A percentile compares a stretch with the other conserved stretches of the same genome.
Evolutionary conservation across 1,140 invertebrate genomes (phyloP).

Genomic region (Babylonia areolata): DNA sequence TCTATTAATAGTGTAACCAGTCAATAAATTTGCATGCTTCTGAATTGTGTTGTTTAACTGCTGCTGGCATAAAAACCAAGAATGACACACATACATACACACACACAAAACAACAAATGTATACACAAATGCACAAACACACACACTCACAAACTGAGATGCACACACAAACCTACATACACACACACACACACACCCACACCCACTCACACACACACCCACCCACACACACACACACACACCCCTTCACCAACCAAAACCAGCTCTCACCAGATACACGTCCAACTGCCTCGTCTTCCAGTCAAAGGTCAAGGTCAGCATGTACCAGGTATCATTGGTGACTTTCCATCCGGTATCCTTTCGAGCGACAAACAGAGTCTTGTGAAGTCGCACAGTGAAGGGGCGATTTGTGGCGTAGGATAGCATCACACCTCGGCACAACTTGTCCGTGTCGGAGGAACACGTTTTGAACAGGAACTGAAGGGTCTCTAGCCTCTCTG

Average conservation of each 20-base stretch:
- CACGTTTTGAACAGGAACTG: conserved; percentile 51
- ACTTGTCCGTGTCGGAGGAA: conserved; percentile 11
- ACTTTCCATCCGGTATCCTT: conserved; percentile 29
- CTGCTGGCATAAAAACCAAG: too few species aligned
- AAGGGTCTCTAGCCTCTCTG: conserved; percentile 30
- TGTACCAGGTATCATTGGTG: conserved; percentile 48
- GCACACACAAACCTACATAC: neutral
- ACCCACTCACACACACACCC: neutral
- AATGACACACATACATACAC: too few species aligned
- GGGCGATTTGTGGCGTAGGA: conserved; percentile 44
- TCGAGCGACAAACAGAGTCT: conserved; percentile 35
- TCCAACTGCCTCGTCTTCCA: neutral
- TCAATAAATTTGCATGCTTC: too few species aligned
- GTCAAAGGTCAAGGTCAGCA: conserved; percentile 43
- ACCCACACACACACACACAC: neutral
- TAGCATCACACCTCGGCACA: conserved; percentile 50
- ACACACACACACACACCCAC: neutral
- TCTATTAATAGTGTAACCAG: too few species aligned
- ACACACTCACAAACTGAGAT: neutral
- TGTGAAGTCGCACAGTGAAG: conserved; percentile 40
- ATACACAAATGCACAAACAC: too few species aligned
- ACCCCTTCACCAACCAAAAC: neutral
- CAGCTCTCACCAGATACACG: conserved; percentile 32
- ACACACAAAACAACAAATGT: too few species aligned
- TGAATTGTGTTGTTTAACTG: too few species aligned